A percentile compares a stretch with the other conserved stretches of the same genome.
Conservation (phyloP, 2,113 vertebrate genomes). For the Cromileptes altivelis region DNA sequence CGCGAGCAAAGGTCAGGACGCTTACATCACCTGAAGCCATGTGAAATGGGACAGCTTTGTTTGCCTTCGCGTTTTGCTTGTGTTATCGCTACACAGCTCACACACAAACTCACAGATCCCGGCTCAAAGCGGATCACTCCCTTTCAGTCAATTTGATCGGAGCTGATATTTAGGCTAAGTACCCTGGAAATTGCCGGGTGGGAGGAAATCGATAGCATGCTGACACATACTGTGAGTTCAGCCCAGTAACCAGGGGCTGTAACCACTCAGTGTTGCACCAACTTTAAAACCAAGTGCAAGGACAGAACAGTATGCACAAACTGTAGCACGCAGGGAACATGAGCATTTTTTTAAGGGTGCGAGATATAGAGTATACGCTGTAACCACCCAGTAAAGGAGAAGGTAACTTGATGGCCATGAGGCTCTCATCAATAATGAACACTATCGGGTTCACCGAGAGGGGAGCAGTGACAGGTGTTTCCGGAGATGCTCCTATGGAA, state of each 20-base stretch:
- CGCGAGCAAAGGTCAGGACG: conserved; percentile 17
- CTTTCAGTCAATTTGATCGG: conserved; percentile 59
- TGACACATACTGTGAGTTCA: conserved; percentile 49
- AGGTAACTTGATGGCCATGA: conserved; percentile 27
- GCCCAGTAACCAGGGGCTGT: conserved; percentile 12
- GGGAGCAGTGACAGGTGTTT: conserved; percentile 72
- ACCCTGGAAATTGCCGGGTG: conserved; percentile 70
- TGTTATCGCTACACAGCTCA: conserved; percentile 19
- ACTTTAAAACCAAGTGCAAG: conserved; percentile 48
- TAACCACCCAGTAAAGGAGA: conserved; percentile 33
- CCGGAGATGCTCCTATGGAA: conserved; percentile 52
- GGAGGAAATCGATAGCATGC: conserved; percentile 70
- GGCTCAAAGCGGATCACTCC: conserved; percentile 49
- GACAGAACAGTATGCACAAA: conserved; percentile 18
- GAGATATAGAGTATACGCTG: conserved; percentile 21
- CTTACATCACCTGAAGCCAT: conserved; percentile 5
- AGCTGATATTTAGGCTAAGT: conserved; percentile 78
- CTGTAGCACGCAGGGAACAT: neutral
- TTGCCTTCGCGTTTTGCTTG: conserved; percentile 8
- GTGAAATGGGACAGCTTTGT: neutral
- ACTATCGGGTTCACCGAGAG: conserved; percentile 61
- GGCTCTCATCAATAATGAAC: conserved; percentile 77
- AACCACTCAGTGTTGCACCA: conserved; percentile 32
- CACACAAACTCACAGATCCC: conserved; percentile 20
- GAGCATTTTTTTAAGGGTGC: conserved; percentile 32